Evolutionary conservation across 2,797 vertebrate species (phyloP).

Genomic region (Gallinago solitaria): DNA sequence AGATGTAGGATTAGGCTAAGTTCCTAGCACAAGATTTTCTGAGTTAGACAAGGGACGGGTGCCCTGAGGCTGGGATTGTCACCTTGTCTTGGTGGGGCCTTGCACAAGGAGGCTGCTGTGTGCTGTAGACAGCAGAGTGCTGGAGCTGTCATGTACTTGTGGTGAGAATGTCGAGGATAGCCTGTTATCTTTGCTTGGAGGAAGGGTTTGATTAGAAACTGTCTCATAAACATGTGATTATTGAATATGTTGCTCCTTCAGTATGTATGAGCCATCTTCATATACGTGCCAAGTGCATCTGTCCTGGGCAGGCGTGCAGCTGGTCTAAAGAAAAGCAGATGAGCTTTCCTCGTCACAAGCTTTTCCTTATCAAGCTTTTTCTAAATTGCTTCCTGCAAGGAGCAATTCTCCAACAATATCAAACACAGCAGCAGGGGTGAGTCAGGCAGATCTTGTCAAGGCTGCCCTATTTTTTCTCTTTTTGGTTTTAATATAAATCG

Average conservation of each 20-base stretch:
- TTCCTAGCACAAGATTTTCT: not conserved
- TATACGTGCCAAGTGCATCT: not conserved
- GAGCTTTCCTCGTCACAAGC: not conserved
- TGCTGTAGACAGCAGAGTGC: not conserved
- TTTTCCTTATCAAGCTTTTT: conserved; percentile 29
- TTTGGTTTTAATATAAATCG: conserved; percentile 4
- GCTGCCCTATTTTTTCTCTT: conserved; percentile 9
- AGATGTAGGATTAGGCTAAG: not conserved
- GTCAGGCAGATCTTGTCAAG: conserved; percentile 3
- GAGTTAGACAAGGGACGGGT: not conserved
- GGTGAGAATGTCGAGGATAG: not conserved
- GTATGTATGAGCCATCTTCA: not conserved
- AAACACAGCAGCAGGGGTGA: conserved; percentile 5
- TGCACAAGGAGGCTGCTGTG: not conserved
- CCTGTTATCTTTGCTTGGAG: not conserved
- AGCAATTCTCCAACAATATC: conserved; percentile 10
- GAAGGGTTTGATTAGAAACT: conserved; percentile 21
- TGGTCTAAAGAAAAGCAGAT: conserved; percentile 8
- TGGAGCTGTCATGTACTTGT: not conserved
- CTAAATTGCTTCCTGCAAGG: not conserved
- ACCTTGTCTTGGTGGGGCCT: not conserved
- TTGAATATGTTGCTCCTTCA: conserved; percentile 1
- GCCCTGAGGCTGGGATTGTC: conserved; percentile 11
- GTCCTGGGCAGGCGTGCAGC: not conserved
- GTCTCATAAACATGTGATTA: conserved; percentile 21